Percentiles rank a stretch among this genome's conserved stretches.
phyloP scores from a whole-genome alignment of 2,797 vertebrate genomes.

The Tapirus indicus region DNA sequence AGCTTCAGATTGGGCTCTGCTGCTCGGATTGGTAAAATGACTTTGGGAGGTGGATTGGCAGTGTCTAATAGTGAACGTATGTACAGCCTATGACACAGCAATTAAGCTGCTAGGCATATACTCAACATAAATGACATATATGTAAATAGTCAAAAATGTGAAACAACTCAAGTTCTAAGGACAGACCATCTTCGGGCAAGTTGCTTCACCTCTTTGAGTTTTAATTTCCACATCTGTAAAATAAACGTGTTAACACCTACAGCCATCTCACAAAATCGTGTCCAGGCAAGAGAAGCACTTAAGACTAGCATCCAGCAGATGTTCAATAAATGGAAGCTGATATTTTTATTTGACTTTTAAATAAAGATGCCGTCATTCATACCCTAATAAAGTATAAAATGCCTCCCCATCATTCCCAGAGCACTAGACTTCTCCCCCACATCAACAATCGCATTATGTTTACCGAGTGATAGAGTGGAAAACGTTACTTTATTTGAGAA shows the following conservation, averaged over 20 bases:
- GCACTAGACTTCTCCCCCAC: neutral
- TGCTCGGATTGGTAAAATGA: neutral
- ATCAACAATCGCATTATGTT: rapidly evolving
- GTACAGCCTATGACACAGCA: neutral
- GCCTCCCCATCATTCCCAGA: rapidly evolving
- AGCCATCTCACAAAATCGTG: neutral
- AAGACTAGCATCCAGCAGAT: neutral
- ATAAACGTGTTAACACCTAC: rapidly evolving
- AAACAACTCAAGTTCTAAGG: neutral
- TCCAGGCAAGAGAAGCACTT: neutral
- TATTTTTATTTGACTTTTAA: neutral
- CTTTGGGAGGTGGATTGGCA: neutral
- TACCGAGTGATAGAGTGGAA: neutral
- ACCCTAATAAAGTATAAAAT: neutral
- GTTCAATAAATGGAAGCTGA: neutral
- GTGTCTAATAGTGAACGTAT: rapidly evolving
- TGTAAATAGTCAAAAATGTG: neutral
- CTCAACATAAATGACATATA: no score
- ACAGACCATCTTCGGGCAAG: neutral
- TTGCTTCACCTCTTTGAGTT: no score
- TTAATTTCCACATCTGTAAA: neutral
- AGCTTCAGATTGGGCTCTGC: neutral
- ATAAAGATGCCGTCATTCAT: no score
- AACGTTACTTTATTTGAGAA: neutral
- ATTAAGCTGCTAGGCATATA: neutral